Evolutionary conservation across 2,888 invertebrate genomes (phyloP).

Genomic region (Piscicola geometra): DNA sequence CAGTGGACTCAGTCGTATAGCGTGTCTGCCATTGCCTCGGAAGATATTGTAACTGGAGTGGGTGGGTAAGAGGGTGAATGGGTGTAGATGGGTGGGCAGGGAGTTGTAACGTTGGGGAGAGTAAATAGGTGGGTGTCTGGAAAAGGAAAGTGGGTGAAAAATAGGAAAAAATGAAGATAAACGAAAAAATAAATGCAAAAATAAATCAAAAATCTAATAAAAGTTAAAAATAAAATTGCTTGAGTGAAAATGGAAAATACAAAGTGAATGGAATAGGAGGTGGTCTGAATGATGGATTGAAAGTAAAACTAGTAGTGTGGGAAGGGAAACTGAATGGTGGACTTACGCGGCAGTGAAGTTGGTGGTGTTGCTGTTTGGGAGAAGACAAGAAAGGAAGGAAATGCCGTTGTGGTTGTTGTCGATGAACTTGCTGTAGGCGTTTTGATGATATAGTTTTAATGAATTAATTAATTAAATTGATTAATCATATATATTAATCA

Average conservation of each 20-base stretch:
- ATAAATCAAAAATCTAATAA: neutral
- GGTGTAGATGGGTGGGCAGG: neutral
- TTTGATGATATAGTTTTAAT: neutral
- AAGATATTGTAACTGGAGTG: slow-evolving; percentile 49
- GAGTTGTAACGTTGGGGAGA: neutral
- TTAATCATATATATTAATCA: too few relatives aligned
- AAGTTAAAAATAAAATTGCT: neutral
- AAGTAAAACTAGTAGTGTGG: neutral
- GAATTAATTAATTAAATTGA: too few relatives aligned
- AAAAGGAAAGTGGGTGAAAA: neutral
- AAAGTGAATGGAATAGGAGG: neutral
- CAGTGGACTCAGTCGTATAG: slow-evolving; percentile 51
- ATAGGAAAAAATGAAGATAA: neutral
- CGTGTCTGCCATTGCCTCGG: slow-evolving; percentile 50
- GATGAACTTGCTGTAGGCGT: slow-evolving; percentile 67
- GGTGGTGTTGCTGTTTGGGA: slow-evolving; percentile 41
- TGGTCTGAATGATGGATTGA: too few relatives aligned
- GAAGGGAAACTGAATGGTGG: neutral
- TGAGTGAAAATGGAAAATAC: too few relatives aligned
- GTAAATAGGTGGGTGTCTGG: neutral
- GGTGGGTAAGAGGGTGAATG: neutral
- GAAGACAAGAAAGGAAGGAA: slow-evolving; percentile 71
- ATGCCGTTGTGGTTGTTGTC: slow-evolving; percentile 73
- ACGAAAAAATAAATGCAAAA: neutral
- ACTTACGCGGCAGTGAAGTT: slow-evolving; percentile 50